Evolutionary conservation across 1,140 invertebrate species (phyloP).

Genomic region (Maniola jurtina): DNA sequence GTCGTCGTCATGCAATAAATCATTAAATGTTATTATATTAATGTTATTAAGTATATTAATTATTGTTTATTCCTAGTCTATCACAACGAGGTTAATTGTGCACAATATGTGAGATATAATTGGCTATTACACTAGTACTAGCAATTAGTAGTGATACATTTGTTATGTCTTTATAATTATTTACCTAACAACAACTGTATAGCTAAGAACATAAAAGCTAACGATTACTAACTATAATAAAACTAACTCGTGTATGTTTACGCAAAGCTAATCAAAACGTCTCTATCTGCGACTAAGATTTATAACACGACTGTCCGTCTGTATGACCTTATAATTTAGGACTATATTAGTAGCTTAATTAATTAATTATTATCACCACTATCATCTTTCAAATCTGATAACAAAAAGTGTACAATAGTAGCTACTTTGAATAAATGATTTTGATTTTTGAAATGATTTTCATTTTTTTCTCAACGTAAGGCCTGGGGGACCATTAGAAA

Average conservation of each 20-base stretch:
- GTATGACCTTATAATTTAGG: neutral
- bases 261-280: neutral
- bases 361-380: no score
- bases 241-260: slow-evolving; percentile 4
- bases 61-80: slow-evolving; percentile 16
- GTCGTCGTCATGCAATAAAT: neutral
- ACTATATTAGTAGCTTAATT: no score
- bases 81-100: slow-evolving; percentile 30
- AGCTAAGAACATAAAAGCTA: neutral
- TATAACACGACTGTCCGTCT: no score
- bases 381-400: no score
- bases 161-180: slow-evolving; percentile 18
- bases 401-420: no score
- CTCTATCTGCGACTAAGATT: no score
- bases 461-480: no score
- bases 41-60: slow-evolving; percentile 5
- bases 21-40: slow-evolving; percentile 4
- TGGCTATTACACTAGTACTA: slow-evolving; percentile 24
- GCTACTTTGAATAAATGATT: no score
- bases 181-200: slow-evolving; percentile 15
- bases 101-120: slow-evolving; percentile 19
- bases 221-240: neutral
- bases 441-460: no score
- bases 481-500: no score
- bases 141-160: slow-evolving; percentile 32